These are phyloP conservation scores for Perithous albicinctus DNA, from an alignment of 2,888 invertebrate genomes.

Conservation along the genomic window DNA sequence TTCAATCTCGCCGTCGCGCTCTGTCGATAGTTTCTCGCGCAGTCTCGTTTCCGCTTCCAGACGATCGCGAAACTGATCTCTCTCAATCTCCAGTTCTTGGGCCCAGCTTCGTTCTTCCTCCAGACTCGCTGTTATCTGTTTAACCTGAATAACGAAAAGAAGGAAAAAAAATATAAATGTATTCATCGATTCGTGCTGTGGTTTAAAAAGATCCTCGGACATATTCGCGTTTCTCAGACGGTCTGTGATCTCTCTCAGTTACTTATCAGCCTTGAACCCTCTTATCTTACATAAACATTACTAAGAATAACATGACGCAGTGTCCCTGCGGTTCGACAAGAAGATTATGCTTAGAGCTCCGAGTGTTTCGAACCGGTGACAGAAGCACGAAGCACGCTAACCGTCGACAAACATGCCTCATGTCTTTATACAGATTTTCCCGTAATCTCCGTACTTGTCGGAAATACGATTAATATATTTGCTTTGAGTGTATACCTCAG, in stretches of 20 bases:
- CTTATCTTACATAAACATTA: slow-evolving; percentile 64
- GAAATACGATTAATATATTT: slow-evolving; percentile 27
- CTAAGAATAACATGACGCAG: slow-evolving; percentile 48
- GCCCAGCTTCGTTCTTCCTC: slow-evolving; percentile 82
- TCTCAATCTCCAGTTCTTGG: slow-evolving; percentile 80
- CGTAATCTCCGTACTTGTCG: not conserved
- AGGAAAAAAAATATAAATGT: slow-evolving; percentile 20
- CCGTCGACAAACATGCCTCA: slow-evolving; percentile 19
- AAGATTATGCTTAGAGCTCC: slow-evolving; percentile 47
- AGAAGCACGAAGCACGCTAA: slow-evolving; percentile 17
- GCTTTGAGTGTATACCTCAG: slow-evolving; percentile 75
- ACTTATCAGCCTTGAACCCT: slow-evolving; percentile 63
- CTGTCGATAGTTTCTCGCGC: slow-evolving; percentile 75
- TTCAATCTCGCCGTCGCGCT: slow-evolving; percentile 77
- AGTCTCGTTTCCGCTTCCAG: slow-evolving; percentile 76
- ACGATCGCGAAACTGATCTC: slow-evolving; percentile 79
- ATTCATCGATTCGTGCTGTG: not conserved
- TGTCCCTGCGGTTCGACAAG: slow-evolving; percentile 2
- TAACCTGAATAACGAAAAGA: slow-evolving; percentile 73
- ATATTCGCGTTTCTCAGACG: slow-evolving; percentile 6
- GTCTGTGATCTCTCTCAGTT: slow-evolving; percentile 19
- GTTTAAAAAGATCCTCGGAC: not conserved
- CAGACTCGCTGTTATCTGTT: slow-evolving; percentile 79
- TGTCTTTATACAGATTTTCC: slow-evolving; percentile 15
- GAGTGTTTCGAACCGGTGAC: slow-evolving; percentile 5